Conservation (phyloP, 1,140 invertebrate species). For the Tyrophagus putrescentiae region DNA sequence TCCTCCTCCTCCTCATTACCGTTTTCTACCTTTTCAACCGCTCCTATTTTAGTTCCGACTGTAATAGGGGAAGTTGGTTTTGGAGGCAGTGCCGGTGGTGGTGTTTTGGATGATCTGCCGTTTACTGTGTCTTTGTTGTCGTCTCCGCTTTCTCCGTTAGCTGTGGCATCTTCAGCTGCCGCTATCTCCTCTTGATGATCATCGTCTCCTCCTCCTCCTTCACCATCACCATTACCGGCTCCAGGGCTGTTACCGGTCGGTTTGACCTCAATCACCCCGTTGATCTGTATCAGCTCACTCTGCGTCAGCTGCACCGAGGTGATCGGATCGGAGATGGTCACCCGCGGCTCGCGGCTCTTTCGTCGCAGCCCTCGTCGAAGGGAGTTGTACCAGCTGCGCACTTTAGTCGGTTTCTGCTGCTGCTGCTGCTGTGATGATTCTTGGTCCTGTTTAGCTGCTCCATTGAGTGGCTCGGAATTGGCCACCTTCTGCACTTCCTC, state of each 20-base stretch:
- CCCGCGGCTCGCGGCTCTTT: neutral
- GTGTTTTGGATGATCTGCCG: neutral
- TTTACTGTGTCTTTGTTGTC: neutral
- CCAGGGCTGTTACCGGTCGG: neutral
- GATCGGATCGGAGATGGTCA: constrained; percentile 1
- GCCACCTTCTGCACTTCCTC: too few relatives aligned
- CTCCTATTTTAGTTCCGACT: neutral
- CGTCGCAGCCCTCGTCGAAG: neutral
- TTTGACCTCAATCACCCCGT: constrained; percentile 4
- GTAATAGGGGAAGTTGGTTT: neutral
- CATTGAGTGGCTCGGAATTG: neutral
- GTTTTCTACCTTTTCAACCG: neutral
- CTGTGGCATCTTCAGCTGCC: neutral
- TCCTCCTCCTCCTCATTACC: neutral
- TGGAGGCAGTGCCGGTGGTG: neutral
- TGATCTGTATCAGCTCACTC: constrained; percentile 1
- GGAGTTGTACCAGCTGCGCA: neutral
- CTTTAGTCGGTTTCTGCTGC: neutral
- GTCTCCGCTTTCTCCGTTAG: neutral
- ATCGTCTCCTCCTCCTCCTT: neutral
- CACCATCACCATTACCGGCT: neutral
- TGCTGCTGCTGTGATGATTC: neutral
- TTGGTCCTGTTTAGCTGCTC: neutral
- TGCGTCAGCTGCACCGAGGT: neutral
- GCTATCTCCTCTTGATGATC: neutral